A percentile compares a stretch with the other conserved stretches of the same genome.
Conservation (phyloP, 2,797 vertebrate species). For the Podarcis siculus region DNA sequence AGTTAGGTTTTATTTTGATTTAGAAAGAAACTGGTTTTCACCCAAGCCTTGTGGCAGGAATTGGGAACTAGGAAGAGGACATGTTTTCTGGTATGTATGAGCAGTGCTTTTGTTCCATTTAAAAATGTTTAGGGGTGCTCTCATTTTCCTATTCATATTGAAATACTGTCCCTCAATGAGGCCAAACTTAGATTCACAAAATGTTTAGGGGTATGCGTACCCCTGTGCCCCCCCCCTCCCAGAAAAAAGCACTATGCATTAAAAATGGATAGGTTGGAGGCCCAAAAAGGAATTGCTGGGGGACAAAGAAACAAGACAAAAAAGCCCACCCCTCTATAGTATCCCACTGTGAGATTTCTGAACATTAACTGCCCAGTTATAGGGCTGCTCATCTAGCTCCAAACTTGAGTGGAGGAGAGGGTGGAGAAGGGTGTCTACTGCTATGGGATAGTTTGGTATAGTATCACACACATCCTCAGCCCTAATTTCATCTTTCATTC, state of each 20-base stretch:
- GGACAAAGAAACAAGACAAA: not conserved
- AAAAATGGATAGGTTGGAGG: not conserved
- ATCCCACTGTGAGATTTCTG: no score
- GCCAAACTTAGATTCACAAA: no score
- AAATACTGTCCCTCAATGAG: no score
- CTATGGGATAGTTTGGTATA: not conserved
- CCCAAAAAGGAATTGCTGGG: no score
- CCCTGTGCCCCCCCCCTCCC: no score
- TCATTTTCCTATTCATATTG: no score
- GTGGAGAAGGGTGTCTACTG: not conserved
- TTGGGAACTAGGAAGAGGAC: not conserved
- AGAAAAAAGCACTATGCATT: no score
- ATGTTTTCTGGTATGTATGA: not conserved
- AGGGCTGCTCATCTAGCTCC: not conserved
- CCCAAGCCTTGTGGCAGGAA: not conserved
- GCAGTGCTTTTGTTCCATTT: no score
- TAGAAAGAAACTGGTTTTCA: not conserved
- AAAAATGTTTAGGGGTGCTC: no score
- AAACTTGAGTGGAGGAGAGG: no score
- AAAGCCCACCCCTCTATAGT: not conserved
- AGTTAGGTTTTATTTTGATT: not conserved
- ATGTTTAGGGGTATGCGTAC: no score
- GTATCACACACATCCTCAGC: not conserved
- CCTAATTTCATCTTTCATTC: not conserved
- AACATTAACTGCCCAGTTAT: not conserved